Base-by-base conservation (phyloP, 2,113 vertebrate genomes). In the Pogona vitticeps region DNA sequence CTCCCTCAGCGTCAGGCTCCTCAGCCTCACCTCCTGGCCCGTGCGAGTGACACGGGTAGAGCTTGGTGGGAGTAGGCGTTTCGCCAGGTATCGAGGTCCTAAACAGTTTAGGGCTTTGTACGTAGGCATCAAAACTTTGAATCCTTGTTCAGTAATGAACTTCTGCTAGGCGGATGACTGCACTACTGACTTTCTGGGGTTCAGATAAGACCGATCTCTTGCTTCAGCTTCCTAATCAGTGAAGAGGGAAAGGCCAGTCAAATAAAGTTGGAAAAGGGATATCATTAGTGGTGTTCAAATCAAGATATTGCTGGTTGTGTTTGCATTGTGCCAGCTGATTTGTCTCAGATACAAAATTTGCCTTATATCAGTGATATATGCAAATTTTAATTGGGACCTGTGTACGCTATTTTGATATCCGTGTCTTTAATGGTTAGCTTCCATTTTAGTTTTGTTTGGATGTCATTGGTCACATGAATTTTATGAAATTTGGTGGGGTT, bases 101-200 rank as follows among this genome's bases (percentile, higher is more conserved):
- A n/a, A n/a, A n/a, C n/a, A n/a, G n/a, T n/a, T n/a, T n/a, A n/a
- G n/a, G n/a, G n/a, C n/a, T n/a, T n/a, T n/a, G n/a, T n/a, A n/a
- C n/a, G n/a, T n/a, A n/a, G n/a, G n/a, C n/a, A n/a, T n/a, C n/a
- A n/a, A n/a, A n/a, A n/a, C n/a, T n/a, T n/a, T n/a, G n/a, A n/a
- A n/a, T n/a, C n/a, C 31, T 7, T 80, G 88, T 88, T 85, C n/a
- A 88, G 76, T 3, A 56, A 78, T 91, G 86, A 79, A 2, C 31
- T 42, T 68, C 26, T 78, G 40, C 65, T 82, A 80, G 36, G n/a
- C 77, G 70, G 71, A 82, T 80, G 88, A 77, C 77, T 77, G 36
- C 36, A 33, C 5, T 71, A 67, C 8, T 65, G 40, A 40, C 26
- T 83, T 52, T 78, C 72, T 88, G 86, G 88, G 59, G 21, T 17